Percentiles rank a stretch among this genome's conserved stretches.
These are phyloP conservation scores for Eriosoma lanigerum DNA, from an alignment of 1,140 invertebrate genomes.

Conservation along the genomic window DNA sequence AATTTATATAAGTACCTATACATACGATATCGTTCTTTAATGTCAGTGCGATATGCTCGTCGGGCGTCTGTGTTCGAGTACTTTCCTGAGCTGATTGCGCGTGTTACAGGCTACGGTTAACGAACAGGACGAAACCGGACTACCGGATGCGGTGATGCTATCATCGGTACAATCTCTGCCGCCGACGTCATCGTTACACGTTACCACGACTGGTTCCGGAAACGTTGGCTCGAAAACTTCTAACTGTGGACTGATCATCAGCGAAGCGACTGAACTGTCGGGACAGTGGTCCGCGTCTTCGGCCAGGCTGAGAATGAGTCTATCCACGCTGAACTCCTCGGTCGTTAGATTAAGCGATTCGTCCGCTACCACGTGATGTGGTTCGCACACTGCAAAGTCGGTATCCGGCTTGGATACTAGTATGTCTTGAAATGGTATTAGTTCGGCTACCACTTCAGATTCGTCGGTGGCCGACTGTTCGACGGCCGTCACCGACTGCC, in stretches of 20 bases:
- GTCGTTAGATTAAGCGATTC: background rate
- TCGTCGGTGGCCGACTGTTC: background rate
- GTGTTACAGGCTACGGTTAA: conserved; percentile 57
- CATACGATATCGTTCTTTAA: background rate
- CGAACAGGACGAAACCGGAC: conserved; percentile 53
- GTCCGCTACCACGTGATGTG: background rate
- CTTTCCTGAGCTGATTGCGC: conserved; percentile 55
- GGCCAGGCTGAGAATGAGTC: conserved; percentile 38
- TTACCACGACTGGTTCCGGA: background rate
- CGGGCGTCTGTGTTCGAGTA: conserved; percentile 52
- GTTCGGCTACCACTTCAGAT: background rate
- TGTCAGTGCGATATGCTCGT: conserved; percentile 34
- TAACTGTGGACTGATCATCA: conserved; percentile 53
- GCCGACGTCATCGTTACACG: background rate
- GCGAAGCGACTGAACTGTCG: conserved; percentile 40
- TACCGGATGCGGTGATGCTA: background rate
- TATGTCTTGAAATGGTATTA: conserved; percentile 39
- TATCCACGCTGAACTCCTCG: conserved; percentile 27
- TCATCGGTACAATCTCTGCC: background rate
- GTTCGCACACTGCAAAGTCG: conserved; percentile 37
- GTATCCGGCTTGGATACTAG: conserved; percentile 36
- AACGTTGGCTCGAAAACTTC: conserved; percentile 52
- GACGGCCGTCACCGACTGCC: conserved; percentile 32
- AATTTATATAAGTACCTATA: too few relatives aligned
- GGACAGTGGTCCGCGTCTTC: conserved; percentile 4